Conservation (phyloP, 2,888 invertebrate genomes). For the Stenchaetothrips biformis region DNA sequence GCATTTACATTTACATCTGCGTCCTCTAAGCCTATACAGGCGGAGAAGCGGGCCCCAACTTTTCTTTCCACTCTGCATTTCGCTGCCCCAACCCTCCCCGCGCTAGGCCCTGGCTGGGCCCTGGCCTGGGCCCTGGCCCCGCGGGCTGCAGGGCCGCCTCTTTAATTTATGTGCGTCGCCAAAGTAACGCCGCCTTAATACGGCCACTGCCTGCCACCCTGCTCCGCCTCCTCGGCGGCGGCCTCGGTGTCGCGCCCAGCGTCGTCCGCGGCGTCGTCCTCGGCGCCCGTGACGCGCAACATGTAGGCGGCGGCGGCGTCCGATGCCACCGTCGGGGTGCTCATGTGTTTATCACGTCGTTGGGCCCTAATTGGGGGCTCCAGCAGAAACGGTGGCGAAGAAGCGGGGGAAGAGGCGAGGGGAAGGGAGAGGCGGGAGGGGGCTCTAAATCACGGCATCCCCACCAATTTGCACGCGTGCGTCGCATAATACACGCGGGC, state of each 20-base stretch:
- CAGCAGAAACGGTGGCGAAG: neutral
- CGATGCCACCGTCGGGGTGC: neutral
- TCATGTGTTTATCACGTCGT: neutral
- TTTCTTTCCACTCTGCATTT: constrained; percentile 16
- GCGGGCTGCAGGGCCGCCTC: neutral
- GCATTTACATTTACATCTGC: constrained; percentile 21
- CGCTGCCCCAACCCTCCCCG: neutral
- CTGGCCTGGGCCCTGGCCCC: neutral
- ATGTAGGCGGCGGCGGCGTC: too few relatives aligned
- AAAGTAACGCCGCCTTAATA: neutral
- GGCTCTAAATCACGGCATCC: constrained; percentile 15
- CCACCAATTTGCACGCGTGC: constrained; percentile 15
- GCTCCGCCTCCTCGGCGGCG: too few relatives aligned
- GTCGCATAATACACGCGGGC: constrained; percentile 20
- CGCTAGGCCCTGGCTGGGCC: neutral
- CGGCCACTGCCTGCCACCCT: neutral
- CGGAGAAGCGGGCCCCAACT: neutral
- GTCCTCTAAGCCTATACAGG: constrained; percentile 13
- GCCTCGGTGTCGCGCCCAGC: too few relatives aligned
- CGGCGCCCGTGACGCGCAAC: too few relatives aligned
- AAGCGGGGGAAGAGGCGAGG: neutral
- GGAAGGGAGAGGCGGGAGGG: too few relatives aligned
- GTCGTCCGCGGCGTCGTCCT: too few relatives aligned
- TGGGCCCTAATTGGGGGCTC: constrained; percentile 7
- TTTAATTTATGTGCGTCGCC: neutral